Percentiles rank a stretch among this genome's conserved stretches.
Evolutionary conservation across 2,113 vertebrate genomes (phyloP).

Genomic region (Loxodonta africana): DNA sequence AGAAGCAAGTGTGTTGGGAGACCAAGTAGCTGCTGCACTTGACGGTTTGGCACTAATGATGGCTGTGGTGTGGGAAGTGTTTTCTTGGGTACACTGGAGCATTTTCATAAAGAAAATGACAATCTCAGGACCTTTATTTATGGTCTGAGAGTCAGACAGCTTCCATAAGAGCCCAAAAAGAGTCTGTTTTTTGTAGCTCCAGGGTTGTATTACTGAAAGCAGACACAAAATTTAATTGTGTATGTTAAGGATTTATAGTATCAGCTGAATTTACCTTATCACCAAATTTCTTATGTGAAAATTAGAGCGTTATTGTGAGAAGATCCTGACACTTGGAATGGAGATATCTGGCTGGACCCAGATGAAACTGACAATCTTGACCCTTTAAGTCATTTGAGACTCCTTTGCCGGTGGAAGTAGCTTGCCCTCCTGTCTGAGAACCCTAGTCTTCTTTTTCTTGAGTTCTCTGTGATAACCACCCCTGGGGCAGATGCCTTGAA

Average conservation of each 20-base stretch:
- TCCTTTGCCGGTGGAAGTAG: too few species aligned
- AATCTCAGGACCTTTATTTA: not conserved
- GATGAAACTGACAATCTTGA: not conserved
- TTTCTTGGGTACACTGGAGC: not conserved
- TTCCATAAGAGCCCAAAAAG: not conserved
- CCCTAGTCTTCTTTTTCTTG: not conserved
- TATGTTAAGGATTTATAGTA: not conserved
- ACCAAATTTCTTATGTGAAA: not conserved
- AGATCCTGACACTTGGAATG: not conserved
- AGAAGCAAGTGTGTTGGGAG: not conserved
- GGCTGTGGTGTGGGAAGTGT: not conserved
- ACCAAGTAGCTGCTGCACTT: not conserved
- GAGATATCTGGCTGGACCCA: not conserved
- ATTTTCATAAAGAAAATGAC: not conserved
- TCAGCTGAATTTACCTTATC: not conserved
- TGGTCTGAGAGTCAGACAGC: not conserved
- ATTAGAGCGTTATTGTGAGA: not conserved
- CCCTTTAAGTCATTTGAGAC: not conserved
- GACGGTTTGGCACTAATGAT: not conserved
- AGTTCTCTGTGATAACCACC: not conserved
- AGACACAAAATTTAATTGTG: not conserved
- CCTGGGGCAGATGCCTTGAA: not conserved
- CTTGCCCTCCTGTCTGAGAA: not conserved
- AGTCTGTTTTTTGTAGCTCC: not conserved
- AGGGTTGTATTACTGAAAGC: not conserved